Evolutionary conservation across 2,888 invertebrate species (phyloP).

Genomic region (Panzeria rudis): DNA sequence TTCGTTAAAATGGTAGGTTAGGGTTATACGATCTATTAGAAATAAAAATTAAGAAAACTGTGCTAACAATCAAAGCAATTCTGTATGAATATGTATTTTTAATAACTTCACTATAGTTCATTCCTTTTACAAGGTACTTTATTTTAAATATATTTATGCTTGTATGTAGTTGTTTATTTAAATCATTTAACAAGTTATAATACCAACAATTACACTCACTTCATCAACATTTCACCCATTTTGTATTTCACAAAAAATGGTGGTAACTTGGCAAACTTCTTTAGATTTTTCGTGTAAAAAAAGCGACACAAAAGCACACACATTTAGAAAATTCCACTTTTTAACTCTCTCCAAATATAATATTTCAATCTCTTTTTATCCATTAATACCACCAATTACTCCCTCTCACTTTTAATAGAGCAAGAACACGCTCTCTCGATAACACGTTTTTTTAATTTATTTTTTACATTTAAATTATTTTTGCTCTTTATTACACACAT

Average conservation of each 20-base stretch:
- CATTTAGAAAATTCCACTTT: conserved; percentile 42
- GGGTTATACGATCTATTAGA: not conserved
- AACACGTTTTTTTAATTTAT: conserved; percentile 43
- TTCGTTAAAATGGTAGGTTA: not conserved
- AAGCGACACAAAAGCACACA: conserved; percentile 19
- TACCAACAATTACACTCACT: conserved; percentile 21
- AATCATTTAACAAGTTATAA: conserved; percentile 43
- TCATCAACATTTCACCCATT: conserved; percentile 21
- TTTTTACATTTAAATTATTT: conserved; percentile 23
- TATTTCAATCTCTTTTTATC: conserved; percentile 44
- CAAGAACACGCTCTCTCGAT: conserved; percentile 40
- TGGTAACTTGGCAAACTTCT: conserved; percentile 52
- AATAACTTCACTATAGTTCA: not conserved
- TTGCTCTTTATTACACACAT: conserved; percentile 51
- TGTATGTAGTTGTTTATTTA: conserved; percentile 23
- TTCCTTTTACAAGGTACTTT: conserved; percentile 1
- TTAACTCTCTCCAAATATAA: conserved; percentile 41
- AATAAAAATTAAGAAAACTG: not conserved
- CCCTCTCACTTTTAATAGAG: conserved; percentile 55
- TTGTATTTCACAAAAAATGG: conserved; percentile 29
- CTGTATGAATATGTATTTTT: conserved; percentile 3
- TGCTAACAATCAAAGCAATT: conserved; percentile 6
- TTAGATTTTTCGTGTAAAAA: conserved; percentile 26
- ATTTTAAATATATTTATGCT: conserved; percentile 5
- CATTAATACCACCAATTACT: conserved; percentile 46